Conservation (phyloP, 2,797 vertebrate genomes). For the Dipus sagitta region DNA sequence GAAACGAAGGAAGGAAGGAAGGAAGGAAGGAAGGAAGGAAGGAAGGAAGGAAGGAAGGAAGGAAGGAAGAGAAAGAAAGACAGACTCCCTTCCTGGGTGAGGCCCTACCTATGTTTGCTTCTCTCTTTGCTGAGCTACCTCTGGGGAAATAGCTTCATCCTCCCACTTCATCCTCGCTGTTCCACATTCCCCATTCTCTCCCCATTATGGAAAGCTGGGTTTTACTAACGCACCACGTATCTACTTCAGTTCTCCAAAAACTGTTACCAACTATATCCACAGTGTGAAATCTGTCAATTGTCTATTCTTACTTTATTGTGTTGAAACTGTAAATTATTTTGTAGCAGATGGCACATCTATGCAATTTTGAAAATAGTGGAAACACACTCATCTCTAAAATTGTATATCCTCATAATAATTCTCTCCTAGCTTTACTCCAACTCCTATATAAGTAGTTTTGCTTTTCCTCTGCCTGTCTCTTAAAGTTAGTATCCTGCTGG, state of each 20-base stretch:
- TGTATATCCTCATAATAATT: neutral
- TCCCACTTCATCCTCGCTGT: neutral
- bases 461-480: neutral
- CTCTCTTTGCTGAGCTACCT: neutral
- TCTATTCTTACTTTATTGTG: neutral
- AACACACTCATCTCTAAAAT: neutral
- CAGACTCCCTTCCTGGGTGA: neutral
- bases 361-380: constrained; percentile 1
- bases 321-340: too few relatives aligned
- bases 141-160: neutral
- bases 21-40: too few relatives aligned
- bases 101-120: neutral
- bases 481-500: neutral
- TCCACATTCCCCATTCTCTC: neutral
- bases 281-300: neutral
- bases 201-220: neutral
- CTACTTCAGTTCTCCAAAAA: neutral
- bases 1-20: too few relatives aligned
- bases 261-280: neutral
- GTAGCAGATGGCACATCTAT: neutral
- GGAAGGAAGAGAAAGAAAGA: neutral
- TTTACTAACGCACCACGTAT: neutral
- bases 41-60: too few relatives aligned
- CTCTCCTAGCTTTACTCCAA: neutral
- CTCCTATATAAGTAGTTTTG: neutral